Percentiles rank a stretch among this genome's conserved stretches.
These are phyloP conservation scores for Enteromius mattozi DNA, from an alignment of 2,797 vertebrate genomes.

Conservation along the genomic window DNA sequence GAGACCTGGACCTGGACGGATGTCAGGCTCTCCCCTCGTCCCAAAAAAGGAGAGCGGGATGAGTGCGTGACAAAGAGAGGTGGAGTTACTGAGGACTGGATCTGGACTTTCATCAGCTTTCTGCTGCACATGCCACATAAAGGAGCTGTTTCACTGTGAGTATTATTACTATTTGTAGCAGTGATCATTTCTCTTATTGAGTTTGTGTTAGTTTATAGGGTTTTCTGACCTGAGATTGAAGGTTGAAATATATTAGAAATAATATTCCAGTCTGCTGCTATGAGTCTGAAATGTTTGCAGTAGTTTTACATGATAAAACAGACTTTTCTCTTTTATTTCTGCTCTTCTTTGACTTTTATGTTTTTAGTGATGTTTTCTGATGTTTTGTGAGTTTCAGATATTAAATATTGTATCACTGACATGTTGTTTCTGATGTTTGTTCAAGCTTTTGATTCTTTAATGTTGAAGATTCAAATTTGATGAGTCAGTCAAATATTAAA, in stretches of 20 bases:
- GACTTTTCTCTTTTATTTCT: neutral
- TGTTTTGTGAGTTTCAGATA: neutral
- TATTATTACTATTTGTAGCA: neutral
- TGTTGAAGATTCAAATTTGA: neutral
- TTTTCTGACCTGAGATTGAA: neutral
- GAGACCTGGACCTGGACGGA: constrained; percentile 34
- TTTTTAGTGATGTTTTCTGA: no score
- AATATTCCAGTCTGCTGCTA: neutral
- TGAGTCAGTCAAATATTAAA: neutral
- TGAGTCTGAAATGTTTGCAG: neutral
- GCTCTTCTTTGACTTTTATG: neutral
- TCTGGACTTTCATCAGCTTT: neutral
- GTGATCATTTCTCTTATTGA: neutral
- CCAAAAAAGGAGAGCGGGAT: constrained; percentile 44
- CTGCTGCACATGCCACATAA: no score
- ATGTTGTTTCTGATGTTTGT: neutral
- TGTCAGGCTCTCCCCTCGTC: neutral
- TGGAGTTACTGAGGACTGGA: neutral
- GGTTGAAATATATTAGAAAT: neutral
- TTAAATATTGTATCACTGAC: neutral
- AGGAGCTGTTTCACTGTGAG: neutral
- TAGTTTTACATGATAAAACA: neutral
- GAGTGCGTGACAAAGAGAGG: neutral
- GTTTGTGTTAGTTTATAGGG: neutral
- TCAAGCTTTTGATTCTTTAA: neutral